phyloP scores from a whole-genome alignment of 2,888 invertebrate species.

The Drosophila histrio region DNA sequence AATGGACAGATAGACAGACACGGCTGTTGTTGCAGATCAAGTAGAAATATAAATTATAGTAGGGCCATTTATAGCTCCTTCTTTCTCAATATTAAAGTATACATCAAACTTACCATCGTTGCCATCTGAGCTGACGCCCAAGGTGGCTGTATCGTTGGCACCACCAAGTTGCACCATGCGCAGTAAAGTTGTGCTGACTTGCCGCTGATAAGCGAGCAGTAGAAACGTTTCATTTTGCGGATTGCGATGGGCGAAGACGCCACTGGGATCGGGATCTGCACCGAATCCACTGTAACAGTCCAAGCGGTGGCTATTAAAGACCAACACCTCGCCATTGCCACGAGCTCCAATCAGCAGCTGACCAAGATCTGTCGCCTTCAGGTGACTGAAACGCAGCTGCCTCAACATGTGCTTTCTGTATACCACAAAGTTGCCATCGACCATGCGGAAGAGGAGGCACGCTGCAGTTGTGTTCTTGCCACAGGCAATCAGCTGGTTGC shows the following conservation, averaged over 20 bases:
- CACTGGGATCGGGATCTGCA: conserved; percentile 51
- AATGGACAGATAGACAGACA: no score
- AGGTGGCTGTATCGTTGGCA: conserved; percentile 8
- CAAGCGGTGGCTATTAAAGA: conserved; percentile 73
- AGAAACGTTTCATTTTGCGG: conserved; percentile 67
- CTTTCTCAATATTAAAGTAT: not conserved
- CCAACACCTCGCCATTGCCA: conserved; percentile 65
- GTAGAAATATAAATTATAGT: no score
- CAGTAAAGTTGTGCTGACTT: conserved; percentile 51
- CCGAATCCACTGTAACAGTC: conserved; percentile 80
- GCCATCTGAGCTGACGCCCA: conserved; percentile 40
- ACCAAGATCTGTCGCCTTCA: conserved; percentile 52
- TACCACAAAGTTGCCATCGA: conserved; percentile 72
- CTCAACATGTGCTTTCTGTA: conserved; percentile 62
- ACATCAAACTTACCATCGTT: conserved; percentile 39
- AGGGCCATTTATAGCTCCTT: no score
- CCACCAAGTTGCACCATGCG: conserved; percentile 75
- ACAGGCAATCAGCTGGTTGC: conserved; percentile 78
- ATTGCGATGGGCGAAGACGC: conserved; percentile 65
- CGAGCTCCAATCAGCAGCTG: conserved; percentile 73
- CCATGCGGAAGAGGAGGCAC: conserved; percentile 76
- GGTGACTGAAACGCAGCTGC: conserved; percentile 70
- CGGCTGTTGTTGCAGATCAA: no score
- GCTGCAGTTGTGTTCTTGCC: conserved; percentile 1
- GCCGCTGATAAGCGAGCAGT: conserved; percentile 59